phyloP scores from a whole-genome alignment of 2,888 invertebrate genomes.

The Mayetiola destructor region DNA sequence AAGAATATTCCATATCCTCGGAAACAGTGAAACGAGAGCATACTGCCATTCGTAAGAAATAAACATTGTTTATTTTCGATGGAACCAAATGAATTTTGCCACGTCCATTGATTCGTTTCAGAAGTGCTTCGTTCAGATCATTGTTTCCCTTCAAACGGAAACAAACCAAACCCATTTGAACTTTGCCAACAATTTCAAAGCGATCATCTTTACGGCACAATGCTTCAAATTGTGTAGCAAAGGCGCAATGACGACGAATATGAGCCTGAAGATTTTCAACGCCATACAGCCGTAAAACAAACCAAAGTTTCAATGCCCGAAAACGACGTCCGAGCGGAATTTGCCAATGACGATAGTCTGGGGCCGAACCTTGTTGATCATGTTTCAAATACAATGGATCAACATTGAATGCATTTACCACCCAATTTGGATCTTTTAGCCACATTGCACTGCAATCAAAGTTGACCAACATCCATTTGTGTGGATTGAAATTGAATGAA shows the following conservation, averaged over 20 bases:
- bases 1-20: slow-evolving; percentile 69
- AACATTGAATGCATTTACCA: slow-evolving; percentile 92
- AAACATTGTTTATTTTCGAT: slow-evolving; percentile 67
- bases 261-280: slow-evolving; percentile 72
- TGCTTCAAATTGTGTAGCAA: slow-evolving; percentile 78
- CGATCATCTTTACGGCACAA: slow-evolving; percentile 59
- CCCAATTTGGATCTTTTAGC: slow-evolving; percentile 76
- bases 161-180: slow-evolving; percentile 89
- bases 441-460: slow-evolving; percentile 99
- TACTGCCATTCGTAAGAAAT: slow-evolving; percentile 77
- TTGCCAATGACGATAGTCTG: slow-evolving; percentile 96
- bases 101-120: slow-evolving; percentile 74
- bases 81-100: slow-evolving; percentile 89
- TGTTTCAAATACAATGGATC: slow-evolving; percentile 95
- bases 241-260: slow-evolving; percentile 69
- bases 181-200: slow-evolving; percentile 82
- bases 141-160: slow-evolving; percentile 82
- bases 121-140: slow-evolving; percentile 62
- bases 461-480: slow-evolving; percentile 98
- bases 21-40: slow-evolving; percentile 74
- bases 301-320: slow-evolving; percentile 88
- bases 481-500: slow-evolving; percentile 97
- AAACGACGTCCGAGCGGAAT: slow-evolving; percentile 89
- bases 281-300: slow-evolving; percentile 81
- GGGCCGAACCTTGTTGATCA: slow-evolving; percentile 75